phyloP scores from a whole-genome alignment of 2,797 vertebrate genomes.

The Etheostoma nigrum region DNA sequence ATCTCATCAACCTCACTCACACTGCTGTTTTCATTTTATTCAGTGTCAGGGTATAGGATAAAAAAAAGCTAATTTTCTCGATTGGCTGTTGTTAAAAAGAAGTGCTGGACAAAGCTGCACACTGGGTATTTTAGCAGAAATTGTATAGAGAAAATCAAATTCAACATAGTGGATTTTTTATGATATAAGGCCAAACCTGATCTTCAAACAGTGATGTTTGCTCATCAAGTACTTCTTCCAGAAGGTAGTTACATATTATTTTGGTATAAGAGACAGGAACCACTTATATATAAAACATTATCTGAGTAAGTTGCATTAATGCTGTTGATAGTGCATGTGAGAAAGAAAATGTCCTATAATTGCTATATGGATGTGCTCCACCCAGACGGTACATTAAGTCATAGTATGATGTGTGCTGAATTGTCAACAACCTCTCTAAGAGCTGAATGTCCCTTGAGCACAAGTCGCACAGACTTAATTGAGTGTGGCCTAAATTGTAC shows the following conservation, averaged over 20 bases:
- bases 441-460: constrained; percentile 81
- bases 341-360: constrained; percentile 7
- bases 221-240: neutral
- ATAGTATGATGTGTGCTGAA: constrained; percentile 60
- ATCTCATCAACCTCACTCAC: constrained; percentile 62
- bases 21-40: constrained; percentile 61
- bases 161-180: constrained; percentile 6
- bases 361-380: constrained; percentile 27
- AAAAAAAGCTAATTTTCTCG: constrained; percentile 21
- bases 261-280: neutral
- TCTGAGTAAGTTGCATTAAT: neutral
- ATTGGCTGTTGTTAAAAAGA: constrained; percentile 15
- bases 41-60: constrained; percentile 20
- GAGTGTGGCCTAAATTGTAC: constrained; percentile 84
- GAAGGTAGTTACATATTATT: constrained; percentile 11
- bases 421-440: constrained; percentile 75
- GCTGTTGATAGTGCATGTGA: neutral
- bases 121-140: constrained; percentile 9
- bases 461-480: constrained; percentile 79
- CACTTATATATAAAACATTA: neutral
- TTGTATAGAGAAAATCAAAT: neutral
- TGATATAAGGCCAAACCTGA: constrained; percentile 2
- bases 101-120: neutral
- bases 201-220: constrained; percentile 3
- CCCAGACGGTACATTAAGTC: constrained; percentile 62